phyloP scores from a whole-genome alignment of 2,113 vertebrate species.

The Anseranas semipalmata region DNA sequence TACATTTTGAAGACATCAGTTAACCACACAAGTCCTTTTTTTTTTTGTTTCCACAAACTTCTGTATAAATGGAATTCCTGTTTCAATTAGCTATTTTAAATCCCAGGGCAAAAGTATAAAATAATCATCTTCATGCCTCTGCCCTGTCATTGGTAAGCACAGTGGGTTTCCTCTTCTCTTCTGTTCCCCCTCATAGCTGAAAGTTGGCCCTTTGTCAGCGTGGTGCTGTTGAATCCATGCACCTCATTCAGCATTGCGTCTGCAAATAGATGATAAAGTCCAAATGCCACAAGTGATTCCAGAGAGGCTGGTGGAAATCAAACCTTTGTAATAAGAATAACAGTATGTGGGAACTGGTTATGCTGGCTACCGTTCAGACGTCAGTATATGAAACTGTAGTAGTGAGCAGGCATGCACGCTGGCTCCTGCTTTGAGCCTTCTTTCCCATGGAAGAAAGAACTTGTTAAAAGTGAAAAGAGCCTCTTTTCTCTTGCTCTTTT shows the following conservation, averaged over 20 bases:
- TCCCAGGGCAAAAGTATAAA: neutral
- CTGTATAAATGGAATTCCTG: neutral
- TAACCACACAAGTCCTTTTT: neutral
- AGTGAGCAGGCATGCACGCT: neutral
- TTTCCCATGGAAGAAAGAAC: neutral
- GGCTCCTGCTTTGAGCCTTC: neutral
- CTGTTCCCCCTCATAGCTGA: neutral
- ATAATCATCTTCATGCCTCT: rapidly evolving
- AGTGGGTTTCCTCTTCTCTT: neutral
- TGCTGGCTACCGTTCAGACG: neutral
- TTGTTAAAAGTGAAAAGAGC: neutral
- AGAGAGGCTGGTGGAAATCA: neutral
- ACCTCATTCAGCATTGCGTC: neutral
- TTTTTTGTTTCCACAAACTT: neutral
- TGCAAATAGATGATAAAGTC: neutral
- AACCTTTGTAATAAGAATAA: neutral
- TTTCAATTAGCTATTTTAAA: neutral
- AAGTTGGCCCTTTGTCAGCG: neutral
- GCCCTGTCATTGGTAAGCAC: neutral
- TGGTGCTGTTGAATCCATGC: neutral
- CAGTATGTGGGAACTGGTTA: neutral
- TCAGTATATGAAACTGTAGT: rapidly evolving
- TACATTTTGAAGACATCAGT: neutral
- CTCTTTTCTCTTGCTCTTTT: neutral
- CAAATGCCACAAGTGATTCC: neutral